Conservation (phyloP, 2,113 vertebrate genomes). For the Machaerirhynchus nigripectus region DNA sequence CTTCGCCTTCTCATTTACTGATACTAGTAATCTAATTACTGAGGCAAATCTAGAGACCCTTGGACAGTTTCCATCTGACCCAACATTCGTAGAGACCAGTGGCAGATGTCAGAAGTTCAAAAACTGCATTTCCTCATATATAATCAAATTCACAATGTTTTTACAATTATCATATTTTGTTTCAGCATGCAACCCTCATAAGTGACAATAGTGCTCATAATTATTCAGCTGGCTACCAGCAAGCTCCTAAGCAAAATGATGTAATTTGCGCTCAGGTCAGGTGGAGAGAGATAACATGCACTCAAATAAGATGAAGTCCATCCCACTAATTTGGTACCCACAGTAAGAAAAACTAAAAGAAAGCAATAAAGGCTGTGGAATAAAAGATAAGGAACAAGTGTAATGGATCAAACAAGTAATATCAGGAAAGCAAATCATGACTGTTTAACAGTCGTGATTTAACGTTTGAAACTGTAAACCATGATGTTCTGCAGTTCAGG, state of each 20-base stretch:
- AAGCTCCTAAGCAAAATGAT: not conserved
- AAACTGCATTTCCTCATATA: not conserved
- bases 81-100: not conserved
- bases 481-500: accelerated
- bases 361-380: not conserved
- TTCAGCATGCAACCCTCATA: not conserved
- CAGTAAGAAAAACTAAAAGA: not conserved
- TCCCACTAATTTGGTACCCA: not conserved
- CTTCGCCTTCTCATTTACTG: not conserved
- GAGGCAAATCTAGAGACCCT: not conserved
- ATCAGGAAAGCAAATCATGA: not conserved
- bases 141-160: not conserved
- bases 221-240: not conserved
- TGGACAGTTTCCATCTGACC: not conserved
- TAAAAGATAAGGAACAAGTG: not conserved
- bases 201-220: not conserved
- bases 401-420: not conserved
- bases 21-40: not conserved
- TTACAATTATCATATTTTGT: not conserved
- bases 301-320: not conserved
- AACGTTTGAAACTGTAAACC: not conserved
- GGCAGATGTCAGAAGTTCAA: not conserved
- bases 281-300: not conserved
- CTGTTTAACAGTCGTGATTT: not conserved
- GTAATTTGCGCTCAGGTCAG: not conserved